phyloP scores from a whole-genome alignment of 2,888 invertebrate species.

The Argyresthia albistria region DNA sequence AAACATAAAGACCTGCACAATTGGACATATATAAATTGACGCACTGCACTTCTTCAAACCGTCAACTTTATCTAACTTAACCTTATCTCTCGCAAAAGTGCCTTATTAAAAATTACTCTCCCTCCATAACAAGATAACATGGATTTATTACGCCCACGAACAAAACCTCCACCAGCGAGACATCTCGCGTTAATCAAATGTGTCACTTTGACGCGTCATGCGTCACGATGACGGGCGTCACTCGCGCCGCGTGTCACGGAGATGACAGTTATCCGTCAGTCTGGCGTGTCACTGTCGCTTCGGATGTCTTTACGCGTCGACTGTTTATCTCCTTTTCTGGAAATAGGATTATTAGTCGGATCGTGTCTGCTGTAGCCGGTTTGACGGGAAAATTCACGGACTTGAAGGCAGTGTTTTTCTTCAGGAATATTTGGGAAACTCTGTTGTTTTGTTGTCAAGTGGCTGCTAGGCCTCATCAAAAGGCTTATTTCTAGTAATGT shows the following conservation, averaged over 20 bases:
- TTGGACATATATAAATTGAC: no score
- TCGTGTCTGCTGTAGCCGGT: background rate
- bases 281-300: background rate
- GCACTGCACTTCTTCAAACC: no score
- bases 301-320: background rate
- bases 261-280: constrained; percentile 2
- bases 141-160: background rate
- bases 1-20: no score
- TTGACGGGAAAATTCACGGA: no score
- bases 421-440: no score
- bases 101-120: background rate
- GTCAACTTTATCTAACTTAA: background rate
- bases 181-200: background rate
- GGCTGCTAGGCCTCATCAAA: no score
- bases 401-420: no score
- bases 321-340: background rate
- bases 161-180: background rate
- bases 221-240: background rate
- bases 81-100: background rate
- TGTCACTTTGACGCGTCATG: background rate
- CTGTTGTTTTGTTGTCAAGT: no score
- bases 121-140: background rate
- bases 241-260: background rate
- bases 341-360: background rate
- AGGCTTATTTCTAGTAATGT: no score